Conservation (phyloP, 2,888 invertebrate genomes). For the Torymus tubicola region DNA sequence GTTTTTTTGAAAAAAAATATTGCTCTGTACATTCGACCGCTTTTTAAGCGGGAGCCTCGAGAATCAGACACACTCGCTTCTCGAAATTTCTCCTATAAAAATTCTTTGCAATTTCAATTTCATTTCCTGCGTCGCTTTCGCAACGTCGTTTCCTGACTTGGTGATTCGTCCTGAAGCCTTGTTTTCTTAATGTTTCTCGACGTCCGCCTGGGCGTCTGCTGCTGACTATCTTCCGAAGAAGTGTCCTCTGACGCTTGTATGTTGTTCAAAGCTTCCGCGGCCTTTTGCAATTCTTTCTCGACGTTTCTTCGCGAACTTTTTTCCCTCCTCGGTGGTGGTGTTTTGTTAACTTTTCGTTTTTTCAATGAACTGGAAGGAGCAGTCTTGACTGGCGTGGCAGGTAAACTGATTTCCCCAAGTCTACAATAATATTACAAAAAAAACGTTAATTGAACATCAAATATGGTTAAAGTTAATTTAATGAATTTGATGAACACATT, state of each 20-base stretch:
- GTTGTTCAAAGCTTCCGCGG: slow-evolving; percentile 14
- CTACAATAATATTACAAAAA: slow-evolving; percentile 29
- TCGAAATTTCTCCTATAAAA: background rate
- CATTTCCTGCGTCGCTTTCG: slow-evolving; percentile 48
- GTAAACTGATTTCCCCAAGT: slow-evolving; percentile 52
- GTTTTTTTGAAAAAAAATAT: slow-evolving; percentile 36
- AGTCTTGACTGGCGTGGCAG: slow-evolving; percentile 43
- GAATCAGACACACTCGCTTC: background rate
- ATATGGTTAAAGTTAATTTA: background rate
- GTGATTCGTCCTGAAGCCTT: slow-evolving; percentile 14
- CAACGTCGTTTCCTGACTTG: slow-evolving; percentile 10
- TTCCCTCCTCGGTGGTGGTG: slow-evolving; percentile 11
- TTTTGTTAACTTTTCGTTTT: slow-evolving; percentile 45
- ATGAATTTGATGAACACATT: background rate
- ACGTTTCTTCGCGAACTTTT: slow-evolving; percentile 25
- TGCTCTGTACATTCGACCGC: slow-evolving; percentile 32
- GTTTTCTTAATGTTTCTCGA: slow-evolving; percentile 40
- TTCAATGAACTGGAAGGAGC: slow-evolving; percentile 20
- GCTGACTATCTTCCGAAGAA: background rate
- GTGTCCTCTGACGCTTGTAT: background rate
- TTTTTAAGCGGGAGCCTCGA: background rate
- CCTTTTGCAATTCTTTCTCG: slow-evolving; percentile 25
- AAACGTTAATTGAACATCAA: background rate
- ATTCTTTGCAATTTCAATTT: slow-evolving; percentile 5
- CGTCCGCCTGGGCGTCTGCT: slow-evolving; percentile 36